Percentiles rank a stretch among this genome's conserved stretches.
Evolutionary conservation across 30 jellyfish, hydroid and myxozoan genomes (phyloP).

Genomic region (Catostylus mosaicus): DNA sequence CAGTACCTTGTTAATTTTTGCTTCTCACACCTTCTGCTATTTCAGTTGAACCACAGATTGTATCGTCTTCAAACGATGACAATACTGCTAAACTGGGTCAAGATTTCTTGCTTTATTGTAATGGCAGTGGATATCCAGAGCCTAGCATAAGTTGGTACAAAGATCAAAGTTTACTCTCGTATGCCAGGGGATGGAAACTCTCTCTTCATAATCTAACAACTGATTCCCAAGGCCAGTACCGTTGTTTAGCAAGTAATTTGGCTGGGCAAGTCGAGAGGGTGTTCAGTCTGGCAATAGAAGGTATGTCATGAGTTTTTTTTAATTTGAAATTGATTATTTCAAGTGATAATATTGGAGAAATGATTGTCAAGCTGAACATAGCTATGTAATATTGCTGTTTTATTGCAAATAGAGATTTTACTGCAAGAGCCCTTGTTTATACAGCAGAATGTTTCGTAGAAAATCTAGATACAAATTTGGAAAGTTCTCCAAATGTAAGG

Average conservation of each 20-base stretch:
- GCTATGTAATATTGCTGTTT: too few species aligned
- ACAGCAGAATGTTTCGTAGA: too few species aligned
- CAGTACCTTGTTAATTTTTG: too few species aligned
- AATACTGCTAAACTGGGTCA: constrained; percentile 56
- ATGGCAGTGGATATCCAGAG: constrained; percentile 79
- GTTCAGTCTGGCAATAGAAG: constrained; percentile 77
- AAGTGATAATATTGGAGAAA: too few species aligned
- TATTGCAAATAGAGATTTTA: too few species aligned
- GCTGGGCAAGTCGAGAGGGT: constrained; percentile 83
- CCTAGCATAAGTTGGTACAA: constrained; percentile 77
- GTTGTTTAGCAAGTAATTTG: constrained; percentile 79
- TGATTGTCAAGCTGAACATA: too few species aligned
- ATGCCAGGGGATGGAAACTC: constrained; percentile 12
- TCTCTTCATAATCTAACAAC: constrained; percentile 34
- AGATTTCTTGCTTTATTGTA: constrained; percentile 52
- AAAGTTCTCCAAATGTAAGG: too few species aligned
- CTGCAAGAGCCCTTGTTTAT: too few species aligned
- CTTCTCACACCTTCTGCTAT: not conserved
- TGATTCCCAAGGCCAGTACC: constrained; percentile 89
- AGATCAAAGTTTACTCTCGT: not conserved
- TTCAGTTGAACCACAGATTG: constrained; percentile 82
- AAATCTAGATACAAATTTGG: too few species aligned
- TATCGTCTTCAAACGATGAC: constrained; percentile 39
- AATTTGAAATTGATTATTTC: too few species aligned
- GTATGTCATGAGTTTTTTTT: constrained; percentile 29